Evolutionary conservation across 2,113 vertebrate species (phyloP).

Genomic region (Hemiscyllium ocellatum): DNA sequence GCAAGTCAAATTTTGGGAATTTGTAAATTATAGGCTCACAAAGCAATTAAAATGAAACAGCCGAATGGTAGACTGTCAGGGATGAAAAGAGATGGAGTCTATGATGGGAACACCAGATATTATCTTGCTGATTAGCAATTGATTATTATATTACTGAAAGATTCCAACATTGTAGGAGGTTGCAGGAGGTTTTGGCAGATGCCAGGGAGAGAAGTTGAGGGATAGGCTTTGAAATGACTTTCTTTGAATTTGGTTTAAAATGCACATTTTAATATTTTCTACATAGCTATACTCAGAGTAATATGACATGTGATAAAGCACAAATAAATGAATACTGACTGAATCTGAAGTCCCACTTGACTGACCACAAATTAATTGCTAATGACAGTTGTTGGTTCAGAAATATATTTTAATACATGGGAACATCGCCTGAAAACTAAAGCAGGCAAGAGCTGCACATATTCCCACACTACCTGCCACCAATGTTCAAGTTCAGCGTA

Average conservation of each 20-base stretch:
- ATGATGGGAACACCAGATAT: neutral
- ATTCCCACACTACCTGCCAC: neutral
- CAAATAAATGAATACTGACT: constrained; percentile 22
- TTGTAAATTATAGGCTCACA: neutral
- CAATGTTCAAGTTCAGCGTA: neutral
- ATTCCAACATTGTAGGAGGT: neutral
- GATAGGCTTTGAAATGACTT: constrained; percentile 14
- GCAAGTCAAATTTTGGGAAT: neutral
- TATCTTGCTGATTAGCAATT: neutral
- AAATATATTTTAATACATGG: neutral
- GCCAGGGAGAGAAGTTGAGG: neutral
- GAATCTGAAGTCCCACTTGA: neutral
- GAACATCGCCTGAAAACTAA: neutral
- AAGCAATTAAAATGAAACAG: constrained; percentile 20
- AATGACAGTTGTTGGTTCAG: constrained; percentile 15
- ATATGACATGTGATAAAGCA: constrained; percentile 22
- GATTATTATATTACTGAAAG: constrained; percentile 2
- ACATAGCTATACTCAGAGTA: neutral
- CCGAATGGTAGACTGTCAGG: no score
- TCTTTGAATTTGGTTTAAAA: neutral
- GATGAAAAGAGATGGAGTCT: neutral
- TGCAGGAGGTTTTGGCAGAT: neutral
- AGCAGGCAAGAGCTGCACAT: neutral
- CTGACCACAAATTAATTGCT: neutral
- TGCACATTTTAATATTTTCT: constrained; percentile 9